These are phyloP conservation scores for Eudemis profundana DNA, from an alignment of 2,888 invertebrate genomes.

Conservation along the genomic window DNA sequence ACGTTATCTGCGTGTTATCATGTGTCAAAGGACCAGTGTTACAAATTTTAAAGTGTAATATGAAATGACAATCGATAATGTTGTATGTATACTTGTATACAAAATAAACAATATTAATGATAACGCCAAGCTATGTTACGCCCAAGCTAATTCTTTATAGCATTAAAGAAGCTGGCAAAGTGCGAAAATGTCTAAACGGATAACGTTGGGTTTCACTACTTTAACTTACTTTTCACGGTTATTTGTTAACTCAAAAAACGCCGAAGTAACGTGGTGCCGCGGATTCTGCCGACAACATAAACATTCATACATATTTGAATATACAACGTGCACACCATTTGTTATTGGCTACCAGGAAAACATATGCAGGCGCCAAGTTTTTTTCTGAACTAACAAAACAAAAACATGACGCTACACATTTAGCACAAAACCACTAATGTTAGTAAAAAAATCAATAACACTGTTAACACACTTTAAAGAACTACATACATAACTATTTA, in stretches of 20 bases:
- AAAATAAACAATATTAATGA: constrained; percentile 4
- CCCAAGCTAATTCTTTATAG: constrained; percentile 27
- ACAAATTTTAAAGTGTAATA: no score
- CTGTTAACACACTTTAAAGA: constrained; percentile 5
- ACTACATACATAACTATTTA: neutral
- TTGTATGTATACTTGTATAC: constrained; percentile 15
- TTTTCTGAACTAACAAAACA: neutral
- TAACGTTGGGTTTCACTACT: constrained; percentile 47
- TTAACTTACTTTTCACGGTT: constrained; percentile 68
- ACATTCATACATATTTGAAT: constrained; percentile 60
- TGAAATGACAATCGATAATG: constrained; percentile 10
- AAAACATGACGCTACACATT: constrained; percentile 25
- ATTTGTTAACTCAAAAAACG: constrained; percentile 61
- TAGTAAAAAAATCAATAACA: constrained; percentile 25
- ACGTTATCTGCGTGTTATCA: no score
- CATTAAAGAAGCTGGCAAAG: constrained; percentile 28
- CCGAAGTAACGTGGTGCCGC: constrained; percentile 60
- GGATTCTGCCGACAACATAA: constrained; percentile 69
- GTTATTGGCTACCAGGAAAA: constrained; percentile 12
- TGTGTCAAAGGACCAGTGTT: no score
- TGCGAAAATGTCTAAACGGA: constrained; percentile 20
- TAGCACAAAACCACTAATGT: constrained; percentile 18
- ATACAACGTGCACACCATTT: constrained; percentile 51
- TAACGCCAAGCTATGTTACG: constrained; percentile 11
- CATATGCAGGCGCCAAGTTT: constrained; percentile 33